phyloP scores from a whole-genome alignment of 2,888 invertebrate species.

The Pristionchus exspectatus region DNA sequence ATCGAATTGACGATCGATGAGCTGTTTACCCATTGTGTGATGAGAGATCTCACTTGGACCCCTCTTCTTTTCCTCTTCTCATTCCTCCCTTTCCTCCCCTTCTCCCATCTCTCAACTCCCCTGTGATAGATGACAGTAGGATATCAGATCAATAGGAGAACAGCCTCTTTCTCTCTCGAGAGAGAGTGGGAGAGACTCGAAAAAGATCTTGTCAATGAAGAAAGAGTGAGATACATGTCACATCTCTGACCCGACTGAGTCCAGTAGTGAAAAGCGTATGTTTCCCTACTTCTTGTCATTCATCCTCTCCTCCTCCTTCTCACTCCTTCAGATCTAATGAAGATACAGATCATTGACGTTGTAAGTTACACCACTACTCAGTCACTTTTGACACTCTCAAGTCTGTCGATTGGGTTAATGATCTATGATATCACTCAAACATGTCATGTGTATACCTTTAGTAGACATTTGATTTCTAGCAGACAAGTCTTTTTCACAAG shows the following conservation, averaged over 20 bases:
- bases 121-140: conserved; percentile 30
- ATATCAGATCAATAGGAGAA: conserved; percentile 47
- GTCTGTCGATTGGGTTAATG: no score
- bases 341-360: conserved; percentile 22
- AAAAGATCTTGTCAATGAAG: conserved; percentile 34
- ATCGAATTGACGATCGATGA: conserved; percentile 17
- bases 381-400: no score
- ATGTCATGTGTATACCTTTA: neutral
- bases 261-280: neutral
- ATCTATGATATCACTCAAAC: neutral
- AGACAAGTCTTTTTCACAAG: neutral
- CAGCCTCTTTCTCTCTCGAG: conserved; percentile 10
- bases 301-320: neutral
- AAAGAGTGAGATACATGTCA: conserved; percentile 18
- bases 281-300: neutral
- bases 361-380: neutral
- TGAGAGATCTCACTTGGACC: neutral
- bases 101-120: conserved; percentile 21
- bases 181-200: neutral
- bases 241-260: conserved; percentile 14
- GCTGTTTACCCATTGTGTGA: conserved; percentile 22
- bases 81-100: neutral
- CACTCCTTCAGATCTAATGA: neutral
- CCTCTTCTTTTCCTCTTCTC: neutral
- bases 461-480: neutral